phyloP scores from a whole-genome alignment of 2,113 vertebrate species.

The Arvicanthis niloticus region DNA sequence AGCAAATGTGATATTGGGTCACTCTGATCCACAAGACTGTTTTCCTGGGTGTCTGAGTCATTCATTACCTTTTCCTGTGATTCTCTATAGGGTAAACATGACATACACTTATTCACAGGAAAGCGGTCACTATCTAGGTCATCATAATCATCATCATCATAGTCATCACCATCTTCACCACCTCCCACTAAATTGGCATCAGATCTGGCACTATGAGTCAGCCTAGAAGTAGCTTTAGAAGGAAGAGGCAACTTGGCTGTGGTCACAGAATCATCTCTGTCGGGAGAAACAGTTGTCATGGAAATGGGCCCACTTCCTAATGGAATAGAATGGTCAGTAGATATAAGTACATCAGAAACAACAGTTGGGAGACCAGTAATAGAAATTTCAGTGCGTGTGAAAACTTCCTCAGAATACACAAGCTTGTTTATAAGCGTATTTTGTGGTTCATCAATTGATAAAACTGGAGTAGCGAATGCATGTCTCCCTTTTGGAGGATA shows the following conservation, averaged over 20 bases:
- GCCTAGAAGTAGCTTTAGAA: constrained; percentile 83
- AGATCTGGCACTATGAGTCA: constrained; percentile 82
- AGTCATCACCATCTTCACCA: constrained; percentile 73
- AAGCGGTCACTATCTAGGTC: constrained; percentile 87
- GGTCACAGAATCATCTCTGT: constrained; percentile 81
- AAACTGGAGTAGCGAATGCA: constrained; percentile 79
- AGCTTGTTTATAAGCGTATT: constrained; percentile 67
- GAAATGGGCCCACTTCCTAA: constrained; percentile 85
- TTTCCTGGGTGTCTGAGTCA: constrained; percentile 87
- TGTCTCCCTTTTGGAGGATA: constrained; percentile 68
- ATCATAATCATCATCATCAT: constrained; percentile 83
- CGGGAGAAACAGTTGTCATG: constrained; percentile 86
- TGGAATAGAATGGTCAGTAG: constrained; percentile 79
- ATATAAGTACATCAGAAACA: constrained; percentile 78
- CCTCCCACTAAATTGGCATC: constrained; percentile 83
- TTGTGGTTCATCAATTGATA: constrained; percentile 74
- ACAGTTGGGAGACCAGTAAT: constrained; percentile 77
- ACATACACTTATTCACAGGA: constrained; percentile 89
- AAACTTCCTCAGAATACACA: constrained; percentile 79
- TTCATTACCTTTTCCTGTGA: constrained; percentile 88
- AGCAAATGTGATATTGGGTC: constrained; percentile 86
- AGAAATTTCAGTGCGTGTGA: constrained; percentile 77
- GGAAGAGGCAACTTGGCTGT: constrained; percentile 81
- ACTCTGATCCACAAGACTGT: constrained; percentile 83
- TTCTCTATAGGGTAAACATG: constrained; percentile 89